Evolutionary conservation across 2,797 vertebrate genomes (phyloP).

Genomic region (Microtus californicus): DNA sequence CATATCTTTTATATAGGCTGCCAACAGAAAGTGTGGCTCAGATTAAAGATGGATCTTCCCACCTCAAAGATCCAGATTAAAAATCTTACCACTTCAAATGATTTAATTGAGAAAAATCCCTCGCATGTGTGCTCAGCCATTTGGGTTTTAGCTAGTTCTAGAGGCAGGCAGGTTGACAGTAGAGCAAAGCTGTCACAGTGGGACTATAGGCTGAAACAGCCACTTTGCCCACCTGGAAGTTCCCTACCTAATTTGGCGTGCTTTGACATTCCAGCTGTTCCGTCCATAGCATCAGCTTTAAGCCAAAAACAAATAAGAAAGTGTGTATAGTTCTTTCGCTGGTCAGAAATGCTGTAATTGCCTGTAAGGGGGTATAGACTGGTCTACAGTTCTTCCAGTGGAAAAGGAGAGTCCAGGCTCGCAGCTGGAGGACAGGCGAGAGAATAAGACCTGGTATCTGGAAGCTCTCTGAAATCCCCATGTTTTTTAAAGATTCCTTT

Average conservation of each 20-base stretch:
- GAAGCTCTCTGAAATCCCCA: background rate
- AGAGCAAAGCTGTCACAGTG: background rate
- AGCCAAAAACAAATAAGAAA: background rate
- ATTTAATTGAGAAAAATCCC: background rate
- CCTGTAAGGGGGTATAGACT: background rate
- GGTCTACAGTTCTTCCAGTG: background rate
- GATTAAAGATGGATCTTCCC: background rate
- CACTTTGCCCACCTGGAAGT: background rate
- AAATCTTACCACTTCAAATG: background rate
- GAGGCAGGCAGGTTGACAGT: background rate
- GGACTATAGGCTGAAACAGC: background rate
- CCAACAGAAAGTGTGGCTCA: background rate
- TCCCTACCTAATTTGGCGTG: background rate
- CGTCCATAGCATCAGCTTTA: background rate
- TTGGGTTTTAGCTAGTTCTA: background rate
- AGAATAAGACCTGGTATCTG: background rate
- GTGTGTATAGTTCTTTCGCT: background rate
- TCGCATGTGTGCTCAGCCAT: too few species aligned
- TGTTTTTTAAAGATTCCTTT: conserved; percentile 43
- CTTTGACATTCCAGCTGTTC: background rate
- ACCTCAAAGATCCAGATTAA: background rate
- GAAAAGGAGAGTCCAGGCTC: background rate
- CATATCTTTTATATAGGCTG: too few species aligned
- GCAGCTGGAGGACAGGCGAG: background rate
- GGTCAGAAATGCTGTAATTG: background rate